Conservation (phyloP, 2,113 vertebrate genomes). For the Myxocyprinus asiaticus region DNA sequence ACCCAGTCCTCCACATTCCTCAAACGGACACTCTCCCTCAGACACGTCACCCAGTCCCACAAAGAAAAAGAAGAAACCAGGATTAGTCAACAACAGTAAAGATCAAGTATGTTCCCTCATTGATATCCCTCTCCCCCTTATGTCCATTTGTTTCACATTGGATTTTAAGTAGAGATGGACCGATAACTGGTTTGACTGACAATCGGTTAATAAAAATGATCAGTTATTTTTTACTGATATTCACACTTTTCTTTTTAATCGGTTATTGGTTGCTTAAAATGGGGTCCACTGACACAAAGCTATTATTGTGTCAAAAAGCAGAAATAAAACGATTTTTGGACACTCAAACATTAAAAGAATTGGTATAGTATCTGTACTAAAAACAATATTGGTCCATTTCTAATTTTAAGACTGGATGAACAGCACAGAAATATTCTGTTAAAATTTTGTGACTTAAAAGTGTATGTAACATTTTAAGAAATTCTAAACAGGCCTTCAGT, state of each 20-base stretch:
- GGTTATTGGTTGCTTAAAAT: too few relatives aligned
- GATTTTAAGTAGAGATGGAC: neutral
- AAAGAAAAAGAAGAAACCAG: conserved; percentile 99
- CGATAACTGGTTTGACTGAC: too few relatives aligned
- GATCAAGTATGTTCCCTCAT: conserved; percentile 83
- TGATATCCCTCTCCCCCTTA: neutral
- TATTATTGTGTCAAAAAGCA: too few relatives aligned
- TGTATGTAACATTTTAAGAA: neutral
- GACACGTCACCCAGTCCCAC: conserved; percentile 90
- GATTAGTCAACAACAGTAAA: conserved; percentile 87
- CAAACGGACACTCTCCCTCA: conserved; percentile 95
- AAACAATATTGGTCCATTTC: too few relatives aligned
- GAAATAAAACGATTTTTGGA: too few relatives aligned
- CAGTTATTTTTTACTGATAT: too few relatives aligned
- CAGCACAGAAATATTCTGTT: neutral
- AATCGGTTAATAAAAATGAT: too few relatives aligned
- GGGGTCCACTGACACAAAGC: too few relatives aligned
- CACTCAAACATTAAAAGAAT: too few relatives aligned
- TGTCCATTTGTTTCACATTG: neutral
- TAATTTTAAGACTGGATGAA: neutral
- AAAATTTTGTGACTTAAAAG: neutral
- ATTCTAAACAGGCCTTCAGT: neutral
- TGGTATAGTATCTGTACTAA: too few relatives aligned
- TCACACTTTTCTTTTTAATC: too few relatives aligned
- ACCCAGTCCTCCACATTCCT: conserved; percentile 93